Base-by-base conservation (phyloP, 1,140 invertebrate genomes). In the Gryon sp. region DNA sequence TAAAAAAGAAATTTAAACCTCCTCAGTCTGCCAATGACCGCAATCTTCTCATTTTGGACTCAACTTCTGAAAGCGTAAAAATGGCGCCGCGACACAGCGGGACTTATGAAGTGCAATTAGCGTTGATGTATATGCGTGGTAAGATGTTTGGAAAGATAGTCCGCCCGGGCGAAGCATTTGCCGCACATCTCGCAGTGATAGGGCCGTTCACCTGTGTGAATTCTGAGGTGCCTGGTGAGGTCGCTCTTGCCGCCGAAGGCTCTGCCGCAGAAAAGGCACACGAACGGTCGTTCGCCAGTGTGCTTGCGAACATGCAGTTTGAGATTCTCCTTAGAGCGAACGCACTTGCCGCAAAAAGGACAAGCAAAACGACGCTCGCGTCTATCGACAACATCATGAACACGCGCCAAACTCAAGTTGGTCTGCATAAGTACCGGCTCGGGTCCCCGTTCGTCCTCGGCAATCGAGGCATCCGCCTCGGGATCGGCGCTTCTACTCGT, bases 131-230 rank as follows among this genome's bases (percentile, higher is more conserved):
- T 94, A 88, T 96, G 95, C 2, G 95, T 96, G 46, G 95, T 96
- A 57, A 96, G 90, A 86, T 96, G 95, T 87, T 96, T 96, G 66
- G 95, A 96, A n/a, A 96, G 91, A 80, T 96, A 96, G 83, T 96
- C 95, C 19, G 95, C 95, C 5, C 95, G 88, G 6, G 95, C 95
- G 88, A 97, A 97, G 84, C 95, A 96, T 84, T 96, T 96, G 72
- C 95, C 95, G 87, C 96, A 97, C 84, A 95, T 94, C 86, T 96
- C 95, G 87, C 95, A 97, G 82, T 95, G 96, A 86, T 94, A 97
- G 36, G 94, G 96, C 79, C 94, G 91, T 84, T 95, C 94, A 16
- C 95, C 95, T 0, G 95, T 96, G 85, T 96, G 95, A 45, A 96
- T 96, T 46, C 95, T 91, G 22, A 96, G 88, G 82, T 97, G 95